Evolutionary conservation across 2,113 vertebrate genomes (phyloP), one percentile per base, ranked within the genome.

Genomic region (Callaeas wilsoni): DNA sequence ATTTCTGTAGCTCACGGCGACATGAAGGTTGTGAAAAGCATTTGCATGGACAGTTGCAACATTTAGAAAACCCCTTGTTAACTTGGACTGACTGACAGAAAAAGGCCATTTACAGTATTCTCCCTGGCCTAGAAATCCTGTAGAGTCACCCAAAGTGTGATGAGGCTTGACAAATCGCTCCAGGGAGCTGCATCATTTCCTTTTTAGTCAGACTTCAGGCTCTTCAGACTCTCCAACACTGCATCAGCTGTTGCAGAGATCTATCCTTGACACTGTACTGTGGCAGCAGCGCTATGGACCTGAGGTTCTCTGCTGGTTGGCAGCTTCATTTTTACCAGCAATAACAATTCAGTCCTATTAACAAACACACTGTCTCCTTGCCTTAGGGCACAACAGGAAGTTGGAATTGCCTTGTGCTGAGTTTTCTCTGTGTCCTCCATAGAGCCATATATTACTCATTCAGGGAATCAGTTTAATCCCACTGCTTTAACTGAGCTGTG

Each of bases 181-280:
- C 49, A 47, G 59, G 39, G n/a, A 84, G 25, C 25, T 6, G 6
- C 23, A n/a, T 27, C 0, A 0, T 14, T 60, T 87, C 64, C 55
- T 75, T 59, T 74, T 35, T 9, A 42, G 25, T 85, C 60, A 75
- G 79, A 19, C 15, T 90, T 82, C 42, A 83, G 39, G 37, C 21
- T 75, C 37, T 86, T 82, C 71, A 83, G 35, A 27, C 14, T 49
- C 42, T 79, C 49, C 47, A 75, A 33, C 3, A 17, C 25, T 32
- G 47, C 41, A 35, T 26, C 53, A 60, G 10, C 29, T 41, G 10
- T 19, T 46, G 22, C 35, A 84, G 33, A 44, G 8, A 17, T 50
- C 55, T 29, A 10, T 49, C 37, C 32, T 55, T 60, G 35, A 57
- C 37, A 20, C 23, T 5, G 27, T 18, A 29, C 25, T 79, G 27